Percentiles rank a stretch among this genome's conserved stretches.
Evolutionary conservation across 2,888 invertebrate species (phyloP).

Genomic region (Torymus tubicola): DNA sequence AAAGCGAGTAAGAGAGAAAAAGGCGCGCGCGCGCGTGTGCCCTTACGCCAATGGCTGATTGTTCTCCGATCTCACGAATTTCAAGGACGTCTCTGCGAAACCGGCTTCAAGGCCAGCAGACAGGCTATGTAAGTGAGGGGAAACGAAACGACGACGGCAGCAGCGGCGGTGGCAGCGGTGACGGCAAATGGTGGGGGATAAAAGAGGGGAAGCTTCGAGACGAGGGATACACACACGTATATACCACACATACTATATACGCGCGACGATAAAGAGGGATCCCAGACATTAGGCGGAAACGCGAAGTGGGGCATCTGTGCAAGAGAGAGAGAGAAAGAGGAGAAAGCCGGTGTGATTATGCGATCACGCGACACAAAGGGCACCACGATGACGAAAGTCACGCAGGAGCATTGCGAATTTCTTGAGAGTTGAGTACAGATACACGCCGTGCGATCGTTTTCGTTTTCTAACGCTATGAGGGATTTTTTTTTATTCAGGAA

Average conservation of each 20-base stretch:
- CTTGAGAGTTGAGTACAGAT: too few relatives aligned
- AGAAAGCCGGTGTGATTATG: slow-evolving; percentile 25
- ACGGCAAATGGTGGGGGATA: slow-evolving; percentile 12
- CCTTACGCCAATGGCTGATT: slow-evolving; percentile 63
- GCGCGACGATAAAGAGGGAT: slow-evolving; percentile 25
- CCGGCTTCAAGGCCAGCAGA: slow-evolving; percentile 67
- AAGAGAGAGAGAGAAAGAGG: slow-evolving; percentile 27
- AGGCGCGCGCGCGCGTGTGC: slow-evolving; percentile 32
- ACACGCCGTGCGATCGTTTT: too few relatives aligned
- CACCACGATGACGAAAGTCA: slow-evolving; percentile 10
- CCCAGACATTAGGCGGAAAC: slow-evolving; percentile 51
- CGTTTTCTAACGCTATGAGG: too few relatives aligned
- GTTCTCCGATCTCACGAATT: slow-evolving; percentile 66
- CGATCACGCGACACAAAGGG: slow-evolving; percentile 35
- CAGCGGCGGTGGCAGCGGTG: too few relatives aligned
- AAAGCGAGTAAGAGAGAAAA: slow-evolving; percentile 12
- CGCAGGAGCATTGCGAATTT: too few relatives aligned
- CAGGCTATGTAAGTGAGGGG: slow-evolving; percentile 36
- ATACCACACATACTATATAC: neutral
- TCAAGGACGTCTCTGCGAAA: slow-evolving; percentile 74
- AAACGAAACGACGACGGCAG: slow-evolving; percentile 1
- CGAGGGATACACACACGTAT: slow-evolving; percentile 1
- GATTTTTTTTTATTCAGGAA: too few relatives aligned
- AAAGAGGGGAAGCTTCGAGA: neutral
- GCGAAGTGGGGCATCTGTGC: slow-evolving; percentile 26